phyloP scores from a whole-genome alignment of 2,113 vertebrate species.

The Ceuthmochares aereus region DNA sequence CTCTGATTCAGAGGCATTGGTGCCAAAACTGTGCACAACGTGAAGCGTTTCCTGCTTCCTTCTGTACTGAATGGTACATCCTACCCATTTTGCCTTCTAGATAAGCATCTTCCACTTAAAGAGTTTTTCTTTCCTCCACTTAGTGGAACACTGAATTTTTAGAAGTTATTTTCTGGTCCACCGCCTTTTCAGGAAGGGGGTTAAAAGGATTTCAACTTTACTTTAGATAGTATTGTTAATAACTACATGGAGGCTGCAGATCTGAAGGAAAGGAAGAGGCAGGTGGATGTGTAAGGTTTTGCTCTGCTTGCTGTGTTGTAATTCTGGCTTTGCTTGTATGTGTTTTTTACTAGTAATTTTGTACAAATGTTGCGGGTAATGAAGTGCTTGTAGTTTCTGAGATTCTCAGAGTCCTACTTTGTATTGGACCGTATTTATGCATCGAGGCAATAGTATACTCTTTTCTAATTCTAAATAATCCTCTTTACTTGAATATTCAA shows the following conservation, averaged over 20 bases:
- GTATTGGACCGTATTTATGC: not conserved
- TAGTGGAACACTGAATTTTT: not conserved
- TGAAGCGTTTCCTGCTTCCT: not conserved
- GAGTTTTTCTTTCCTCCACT: not conserved
- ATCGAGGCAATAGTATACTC: not conserved
- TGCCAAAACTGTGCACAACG: not conserved
- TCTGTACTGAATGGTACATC: not conserved
- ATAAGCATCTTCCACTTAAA: not conserved
- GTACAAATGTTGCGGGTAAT: not conserved
- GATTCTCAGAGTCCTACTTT: not conserved
- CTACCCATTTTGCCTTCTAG: not conserved
- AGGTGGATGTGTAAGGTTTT: not conserved
- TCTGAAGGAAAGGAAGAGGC: not conserved
- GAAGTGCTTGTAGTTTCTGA: not conserved
- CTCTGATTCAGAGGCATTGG: rapidly evolving
- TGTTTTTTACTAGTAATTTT: not conserved
- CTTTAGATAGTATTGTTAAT: not conserved
- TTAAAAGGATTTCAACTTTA: not conserved
- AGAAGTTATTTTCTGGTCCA: not conserved
- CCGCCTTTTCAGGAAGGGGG: not conserved
- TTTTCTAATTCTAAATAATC: not conserved
- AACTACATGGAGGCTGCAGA: not conserved
- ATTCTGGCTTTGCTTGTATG: not conserved
- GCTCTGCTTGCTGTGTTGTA: not conserved
- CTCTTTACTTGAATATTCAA: not conserved